Evolutionary conservation across 1,140 invertebrate species (phyloP).

Genomic region (Proales similis): DNA sequence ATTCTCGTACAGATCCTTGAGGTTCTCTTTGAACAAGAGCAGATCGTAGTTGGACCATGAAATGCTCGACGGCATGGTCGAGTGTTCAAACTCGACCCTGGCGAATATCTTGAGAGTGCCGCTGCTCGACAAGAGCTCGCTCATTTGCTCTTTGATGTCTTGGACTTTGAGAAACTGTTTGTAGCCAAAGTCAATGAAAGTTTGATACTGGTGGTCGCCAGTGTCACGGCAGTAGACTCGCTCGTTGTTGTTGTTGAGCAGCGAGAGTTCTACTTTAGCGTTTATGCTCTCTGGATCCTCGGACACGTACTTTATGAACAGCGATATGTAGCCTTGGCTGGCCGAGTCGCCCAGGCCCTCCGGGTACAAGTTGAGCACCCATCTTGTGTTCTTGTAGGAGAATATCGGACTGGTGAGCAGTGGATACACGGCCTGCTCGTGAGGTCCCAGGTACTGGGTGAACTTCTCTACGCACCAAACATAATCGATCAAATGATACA

Average conservation of each 20-base stretch:
- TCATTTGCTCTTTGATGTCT: slow-evolving; percentile 29
- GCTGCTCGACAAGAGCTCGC: slow-evolving; percentile 14
- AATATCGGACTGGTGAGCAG: slow-evolving; percentile 28
- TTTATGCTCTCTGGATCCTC: slow-evolving; percentile 27
- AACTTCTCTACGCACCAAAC: slow-evolving; percentile 38
- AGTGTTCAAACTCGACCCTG: slow-evolving; percentile 15
- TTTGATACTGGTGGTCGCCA: slow-evolving; percentile 36
- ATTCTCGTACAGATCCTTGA: slow-evolving; percentile 24
- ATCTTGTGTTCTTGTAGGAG: slow-evolving; percentile 26
- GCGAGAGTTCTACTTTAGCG: slow-evolving; percentile 22
- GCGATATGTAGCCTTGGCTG: slow-evolving; percentile 25
- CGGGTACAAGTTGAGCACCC: slow-evolving; percentile 35
- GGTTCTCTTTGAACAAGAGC: slow-evolving; percentile 27
- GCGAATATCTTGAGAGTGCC: slow-evolving; percentile 32
- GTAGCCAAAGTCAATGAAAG: slow-evolving; percentile 36
- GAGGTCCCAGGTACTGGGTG: slow-evolving; percentile 10
- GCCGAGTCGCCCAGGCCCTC: slow-evolving; percentile 33
- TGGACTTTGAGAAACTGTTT: slow-evolving; percentile 34
- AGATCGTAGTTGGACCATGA: slow-evolving; percentile 31
- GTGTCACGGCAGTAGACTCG: slow-evolving; percentile 33
- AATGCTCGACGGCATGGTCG: slow-evolving; percentile 17
- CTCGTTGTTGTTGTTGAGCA: slow-evolving; percentile 34
- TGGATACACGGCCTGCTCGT: slow-evolving; percentile 3
- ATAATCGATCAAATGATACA: slow-evolving; percentile 38
- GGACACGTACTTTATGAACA: slow-evolving; percentile 34